Percentiles rank a stretch among this genome's conserved stretches.
phyloP scores from a whole-genome alignment of 2,888 invertebrate species.

The Rhingia rostrata region DNA sequence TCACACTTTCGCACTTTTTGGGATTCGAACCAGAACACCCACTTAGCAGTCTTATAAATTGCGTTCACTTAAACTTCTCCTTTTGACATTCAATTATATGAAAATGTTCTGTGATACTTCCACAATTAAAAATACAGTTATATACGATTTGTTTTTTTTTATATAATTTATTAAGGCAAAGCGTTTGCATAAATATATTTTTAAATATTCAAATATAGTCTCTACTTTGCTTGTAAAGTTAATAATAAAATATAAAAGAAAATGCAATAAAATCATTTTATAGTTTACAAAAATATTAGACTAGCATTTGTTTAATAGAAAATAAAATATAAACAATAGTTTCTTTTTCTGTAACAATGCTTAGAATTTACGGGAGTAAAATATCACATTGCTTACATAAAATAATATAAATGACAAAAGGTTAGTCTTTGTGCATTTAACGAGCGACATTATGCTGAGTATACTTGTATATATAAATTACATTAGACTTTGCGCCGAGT shows the following conservation, averaged over 20 bases:
- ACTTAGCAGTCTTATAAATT: too few species aligned
- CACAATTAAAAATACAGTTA: too few species aligned
- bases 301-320: slow-evolving; percentile 20
- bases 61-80: too few species aligned
- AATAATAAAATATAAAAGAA: slow-evolving; percentile 47
- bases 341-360: slow-evolving; percentile 22
- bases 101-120: too few species aligned
- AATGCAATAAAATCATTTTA: slow-evolving; percentile 78
- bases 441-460: neutral
- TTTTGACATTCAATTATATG: too few species aligned
- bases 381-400: slow-evolving; percentile 45
- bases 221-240: slow-evolving; percentile 33
- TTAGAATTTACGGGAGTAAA: slow-evolving; percentile 27
- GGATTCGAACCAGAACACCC: too few species aligned
- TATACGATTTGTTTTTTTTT: neutral
- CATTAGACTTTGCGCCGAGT: slow-evolving; percentile 1
- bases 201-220: slow-evolving; percentile 70
- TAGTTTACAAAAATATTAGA: slow-evolving; percentile 57
- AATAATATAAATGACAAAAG: slow-evolving; percentile 1
- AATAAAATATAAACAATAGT: slow-evolving; percentile 33
- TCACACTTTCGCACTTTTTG: too few species aligned
- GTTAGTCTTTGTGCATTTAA: slow-evolving; percentile 30
- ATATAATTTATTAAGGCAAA: slow-evolving; percentile 80
- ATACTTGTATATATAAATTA: slow-evolving; percentile 3
- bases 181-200: slow-evolving; percentile 82